Conservation (phyloP, 2,113 vertebrate genomes). For the Menura novaehollandiae region DNA sequence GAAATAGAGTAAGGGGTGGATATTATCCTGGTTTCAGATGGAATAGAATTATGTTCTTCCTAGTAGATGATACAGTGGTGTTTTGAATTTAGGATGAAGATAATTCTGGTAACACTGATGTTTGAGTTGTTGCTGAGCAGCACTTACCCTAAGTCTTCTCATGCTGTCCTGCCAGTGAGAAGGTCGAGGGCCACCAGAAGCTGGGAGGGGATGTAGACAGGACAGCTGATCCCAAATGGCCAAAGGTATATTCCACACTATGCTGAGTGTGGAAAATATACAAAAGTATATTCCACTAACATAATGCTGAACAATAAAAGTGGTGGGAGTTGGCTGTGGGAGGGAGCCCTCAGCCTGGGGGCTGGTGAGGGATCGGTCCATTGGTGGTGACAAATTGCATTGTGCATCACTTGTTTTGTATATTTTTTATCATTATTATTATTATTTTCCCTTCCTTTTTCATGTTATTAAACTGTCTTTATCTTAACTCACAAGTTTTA, state of each 20-base stretch:
- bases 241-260: background rate
- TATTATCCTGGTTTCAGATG: background rate
- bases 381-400: background rate
- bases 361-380: accelerated
- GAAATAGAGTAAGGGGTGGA: background rate
- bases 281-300: background rate
- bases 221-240: background rate
- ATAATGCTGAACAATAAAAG: background rate
- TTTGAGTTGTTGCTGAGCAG: background rate
- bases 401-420: background rate
- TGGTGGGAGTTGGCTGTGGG: background rate
- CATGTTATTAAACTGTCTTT: background rate
- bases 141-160: background rate
- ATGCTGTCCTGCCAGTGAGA: background rate
- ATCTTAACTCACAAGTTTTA: background rate
- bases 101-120: background rate
- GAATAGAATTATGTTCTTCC: background rate
- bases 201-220: background rate
- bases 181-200: accelerated
- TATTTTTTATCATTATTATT: background rate
- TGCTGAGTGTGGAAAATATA: too few species aligned
- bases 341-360: too few species aligned
- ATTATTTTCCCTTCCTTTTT: background rate
- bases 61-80: background rate
- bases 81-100: background rate